Conservation (phyloP, 1,140 invertebrate genomes). For the Thrips palmi region DNA sequence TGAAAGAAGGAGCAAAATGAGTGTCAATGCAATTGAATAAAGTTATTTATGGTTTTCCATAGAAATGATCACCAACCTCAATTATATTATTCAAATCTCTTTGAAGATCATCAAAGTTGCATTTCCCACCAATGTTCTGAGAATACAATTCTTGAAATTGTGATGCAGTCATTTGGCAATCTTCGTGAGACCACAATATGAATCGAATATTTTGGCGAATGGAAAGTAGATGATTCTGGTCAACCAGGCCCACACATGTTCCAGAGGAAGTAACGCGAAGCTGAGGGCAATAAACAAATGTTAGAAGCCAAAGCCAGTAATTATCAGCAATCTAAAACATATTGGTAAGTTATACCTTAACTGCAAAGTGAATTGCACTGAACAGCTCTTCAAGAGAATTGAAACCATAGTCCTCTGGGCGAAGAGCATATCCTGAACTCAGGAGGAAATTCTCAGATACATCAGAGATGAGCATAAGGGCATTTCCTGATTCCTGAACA, state of each 20-base stretch:
- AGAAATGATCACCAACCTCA: background rate
- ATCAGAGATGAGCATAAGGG: slow-evolving; percentile 25
- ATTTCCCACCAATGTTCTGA: too few relatives aligned
- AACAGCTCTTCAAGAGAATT: slow-evolving; percentile 30
- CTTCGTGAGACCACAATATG: too few relatives aligned
- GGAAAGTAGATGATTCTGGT: background rate
- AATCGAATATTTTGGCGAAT: background rate
- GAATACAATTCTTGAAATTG: too few relatives aligned
- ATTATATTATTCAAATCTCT: slow-evolving; percentile 1
- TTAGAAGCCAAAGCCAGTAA: background rate
- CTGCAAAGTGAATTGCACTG: slow-evolving; percentile 27
- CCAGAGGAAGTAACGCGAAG: background rate
- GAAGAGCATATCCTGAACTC: slow-evolving; percentile 37
- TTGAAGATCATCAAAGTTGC: background rate
- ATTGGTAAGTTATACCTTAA: slow-evolving; percentile 23
- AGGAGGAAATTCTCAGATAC: slow-evolving; percentile 29
- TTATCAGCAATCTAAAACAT: background rate
- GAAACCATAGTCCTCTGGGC: slow-evolving; percentile 33
- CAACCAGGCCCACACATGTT: slow-evolving; percentile 1
- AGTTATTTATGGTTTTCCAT: background rate
- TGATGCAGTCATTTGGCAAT: too few relatives aligned
- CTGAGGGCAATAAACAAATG: background rate
- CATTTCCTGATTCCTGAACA: slow-evolving; percentile 23
- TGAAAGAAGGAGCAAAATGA: background rate
- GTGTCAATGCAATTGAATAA: background rate